Base-by-base conservation (phyloP, 2,113 vertebrate genomes). In the Labeo rohita region DNA sequence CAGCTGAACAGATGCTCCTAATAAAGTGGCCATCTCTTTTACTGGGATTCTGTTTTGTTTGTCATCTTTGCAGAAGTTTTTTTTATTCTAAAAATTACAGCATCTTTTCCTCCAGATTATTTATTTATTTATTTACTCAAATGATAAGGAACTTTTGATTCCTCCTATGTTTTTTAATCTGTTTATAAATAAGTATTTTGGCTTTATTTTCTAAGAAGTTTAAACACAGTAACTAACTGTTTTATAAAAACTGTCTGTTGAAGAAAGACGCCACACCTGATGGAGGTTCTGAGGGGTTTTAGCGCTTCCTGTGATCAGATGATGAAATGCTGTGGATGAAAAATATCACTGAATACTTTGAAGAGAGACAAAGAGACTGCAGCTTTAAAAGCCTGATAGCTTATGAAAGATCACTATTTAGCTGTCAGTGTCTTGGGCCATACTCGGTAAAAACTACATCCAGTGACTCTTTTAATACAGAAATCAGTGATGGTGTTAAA, bases 321-420 rank as follows among this genome's bases (percentile, higher is more conserved):
- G 72, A 74, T 74, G 43, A 74, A 74, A 74, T 74, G 6, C 5
- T 74, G 23, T 12, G 72, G 10, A 23, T 47, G 45, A 4, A 47
- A 74, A 7, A 15, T 74, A 74, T 49, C 36, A 72, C 36, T 72
- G 16, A 4, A 21, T 72, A 72, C 8, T 72, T 13, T 49, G 43
- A 45, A 74, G 21, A 74, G 4, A 73, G 70, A 73, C 43, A 73
- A 45, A 73, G 70, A 47, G 18, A 12, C 2, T 3, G 2, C 10
- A 13, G 43, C 43, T 49, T 74, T 12, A 49, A 74, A 74, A 47
- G 18, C 23, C 23, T 34, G 63, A 66, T 66, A 66, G 63, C 43
- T 82, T 92, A 81, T 83, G 91, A 94, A 92, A 94, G 93, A 84
- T 91, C 80, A 76, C 80, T 92, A 92, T 94, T 94, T 91, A 92